Percentiles rank a stretch among this genome's conserved stretches.
Conservation (phyloP, 2,888 invertebrate genomes). For the Tipula confusa region DNA sequence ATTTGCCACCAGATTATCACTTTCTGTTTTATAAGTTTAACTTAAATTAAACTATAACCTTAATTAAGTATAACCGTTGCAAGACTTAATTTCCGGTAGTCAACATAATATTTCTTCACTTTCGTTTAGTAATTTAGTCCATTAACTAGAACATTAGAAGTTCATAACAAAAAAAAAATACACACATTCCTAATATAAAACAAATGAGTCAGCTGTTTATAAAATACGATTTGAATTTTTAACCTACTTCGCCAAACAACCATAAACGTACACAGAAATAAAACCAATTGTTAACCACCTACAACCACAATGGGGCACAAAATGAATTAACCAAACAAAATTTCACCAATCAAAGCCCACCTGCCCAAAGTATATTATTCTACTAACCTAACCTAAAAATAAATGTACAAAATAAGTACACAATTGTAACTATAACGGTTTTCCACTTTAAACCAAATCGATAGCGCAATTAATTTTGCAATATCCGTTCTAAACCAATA, state of each 20-base stretch:
- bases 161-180: neutral
- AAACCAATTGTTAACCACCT: neutral
- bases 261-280: neutral
- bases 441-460: neutral
- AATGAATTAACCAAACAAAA: neutral
- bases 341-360: neutral
- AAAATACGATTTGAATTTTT: neutral
- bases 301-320: neutral
- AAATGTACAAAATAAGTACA: neutral
- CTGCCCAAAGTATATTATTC: neutral
- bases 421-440: neutral
- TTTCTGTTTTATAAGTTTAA: no score
- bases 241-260: neutral
- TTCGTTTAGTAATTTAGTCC: no score
- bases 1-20: no score
- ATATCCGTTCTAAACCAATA: constrained; percentile 12
- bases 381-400: constrained; percentile 12
- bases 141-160: no score
- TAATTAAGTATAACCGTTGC: no score
- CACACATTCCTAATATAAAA: neutral
- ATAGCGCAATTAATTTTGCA: neutral
- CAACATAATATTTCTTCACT: no score
- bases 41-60: no score
- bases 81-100: no score
- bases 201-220: neutral